phyloP scores from a whole-genome alignment of 1,140 invertebrate genomes.

The Bathynomus jamesi region DNA sequence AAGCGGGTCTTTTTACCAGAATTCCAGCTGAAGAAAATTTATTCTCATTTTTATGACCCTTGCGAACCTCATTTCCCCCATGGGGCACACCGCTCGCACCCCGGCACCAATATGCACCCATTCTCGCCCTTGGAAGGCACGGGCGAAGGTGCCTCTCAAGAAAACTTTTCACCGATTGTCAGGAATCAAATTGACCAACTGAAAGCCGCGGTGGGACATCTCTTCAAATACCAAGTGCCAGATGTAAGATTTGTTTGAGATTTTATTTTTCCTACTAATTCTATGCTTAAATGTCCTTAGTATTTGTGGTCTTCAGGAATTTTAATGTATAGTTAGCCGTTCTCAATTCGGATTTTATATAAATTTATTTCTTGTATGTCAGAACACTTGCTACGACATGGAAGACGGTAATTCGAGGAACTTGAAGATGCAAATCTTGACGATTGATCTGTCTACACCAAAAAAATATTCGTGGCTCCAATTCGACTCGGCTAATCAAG shows the following conservation, averaged over 20 bases:
- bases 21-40: constrained; percentile 36
- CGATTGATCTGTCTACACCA: constrained; percentile 59
- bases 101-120: not conserved
- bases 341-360: too few species aligned
- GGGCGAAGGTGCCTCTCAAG: not conserved
- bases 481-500: constrained; percentile 78
- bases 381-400: constrained; percentile 83
- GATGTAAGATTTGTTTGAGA: constrained; percentile 27
- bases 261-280: constrained; percentile 9
- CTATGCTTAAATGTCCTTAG: not conserved
- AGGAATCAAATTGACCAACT: constrained; percentile 76
- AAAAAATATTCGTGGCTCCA: constrained; percentile 71
- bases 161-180: constrained; percentile 62
- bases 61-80: constrained; percentile 12
- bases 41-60: constrained; percentile 25
- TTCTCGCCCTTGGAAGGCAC: not conserved
- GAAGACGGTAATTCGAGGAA: constrained; percentile 68
- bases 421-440: constrained; percentile 63
- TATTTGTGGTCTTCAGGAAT: too few species aligned
- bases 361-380: too few species aligned
- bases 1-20: constrained; percentile 37
- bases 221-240: constrained; percentile 66
- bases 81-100: not conserved
- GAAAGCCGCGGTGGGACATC: constrained; percentile 65
- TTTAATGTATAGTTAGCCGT: too few species aligned